phyloP scores from a whole-genome alignment of 2,113 vertebrate genomes.

The Gila orcuttii region DNA sequence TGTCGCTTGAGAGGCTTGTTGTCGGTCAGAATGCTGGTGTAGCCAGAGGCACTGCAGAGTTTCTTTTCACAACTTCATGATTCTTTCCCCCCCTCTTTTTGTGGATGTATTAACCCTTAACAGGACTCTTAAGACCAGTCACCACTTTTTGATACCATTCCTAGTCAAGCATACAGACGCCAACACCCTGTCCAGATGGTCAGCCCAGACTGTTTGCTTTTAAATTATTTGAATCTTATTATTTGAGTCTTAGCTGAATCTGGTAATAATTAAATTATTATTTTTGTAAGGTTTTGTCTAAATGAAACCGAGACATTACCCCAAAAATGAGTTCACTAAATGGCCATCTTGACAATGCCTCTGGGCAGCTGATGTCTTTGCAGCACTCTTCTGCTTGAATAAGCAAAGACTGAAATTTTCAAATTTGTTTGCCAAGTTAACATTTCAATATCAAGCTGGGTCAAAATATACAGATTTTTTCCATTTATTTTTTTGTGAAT shows the following conservation, averaged over 20 bases:
- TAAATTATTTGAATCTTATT: slow-evolving; percentile 12
- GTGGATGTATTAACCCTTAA: slow-evolving; percentile 36
- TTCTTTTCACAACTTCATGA: neutral
- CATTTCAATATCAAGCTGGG: neutral
- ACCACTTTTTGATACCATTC: neutral
- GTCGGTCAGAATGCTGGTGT: slow-evolving; percentile 33
- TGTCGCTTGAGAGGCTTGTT: slow-evolving; percentile 12
- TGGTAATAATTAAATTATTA: neutral
- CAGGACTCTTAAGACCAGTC: slow-evolving; percentile 14
- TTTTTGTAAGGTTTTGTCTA: neutral
- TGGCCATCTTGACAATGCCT: neutral
- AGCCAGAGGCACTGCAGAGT: slow-evolving; percentile 38
- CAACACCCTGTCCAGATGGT: neutral
- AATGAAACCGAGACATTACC: neutral
- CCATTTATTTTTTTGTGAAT: neutral
- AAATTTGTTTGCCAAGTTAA: neutral
- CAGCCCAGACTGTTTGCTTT: neutral
- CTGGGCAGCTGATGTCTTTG: slow-evolving; percentile 35
- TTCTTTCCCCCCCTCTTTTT: neutral
- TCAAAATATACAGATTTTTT: neutral
- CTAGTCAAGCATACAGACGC: slow-evolving; percentile 2
- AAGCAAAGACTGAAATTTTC: neutral
- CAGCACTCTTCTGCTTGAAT: neutral
- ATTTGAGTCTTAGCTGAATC: neutral
- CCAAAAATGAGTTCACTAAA: neutral